Evolutionary conservation across 2,888 invertebrate genomes (phyloP).

Genomic region (Tribolium freemani): DNA sequence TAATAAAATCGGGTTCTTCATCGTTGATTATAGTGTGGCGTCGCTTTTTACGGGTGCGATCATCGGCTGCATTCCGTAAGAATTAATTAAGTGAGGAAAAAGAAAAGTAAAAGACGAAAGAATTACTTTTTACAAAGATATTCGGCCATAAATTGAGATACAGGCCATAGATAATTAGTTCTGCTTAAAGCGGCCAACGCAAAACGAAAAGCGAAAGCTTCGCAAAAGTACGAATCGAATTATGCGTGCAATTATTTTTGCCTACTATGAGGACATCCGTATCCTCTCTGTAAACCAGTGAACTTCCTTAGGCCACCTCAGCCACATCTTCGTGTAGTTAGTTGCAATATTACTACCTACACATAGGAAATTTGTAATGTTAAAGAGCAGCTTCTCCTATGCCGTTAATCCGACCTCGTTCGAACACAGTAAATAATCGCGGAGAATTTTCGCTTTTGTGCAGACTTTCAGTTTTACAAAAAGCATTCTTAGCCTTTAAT

Average conservation of each 20-base stretch:
- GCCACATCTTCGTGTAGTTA: neutral
- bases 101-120: neutral
- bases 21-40: constrained; percentile 44
- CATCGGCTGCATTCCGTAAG: constrained; percentile 45
- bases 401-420: neutral
- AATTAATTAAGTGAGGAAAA: constrained; percentile 48
- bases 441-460: neutral
- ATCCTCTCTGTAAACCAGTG: neutral
- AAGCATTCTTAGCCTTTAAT: neutral
- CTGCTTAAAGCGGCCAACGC: neutral
- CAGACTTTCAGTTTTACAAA: neutral
- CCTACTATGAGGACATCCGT: no score
- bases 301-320: neutral
- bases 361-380: neutral
- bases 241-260: no score
- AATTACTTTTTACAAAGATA: neutral
- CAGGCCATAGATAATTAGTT: neutral
- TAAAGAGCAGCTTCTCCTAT: neutral
- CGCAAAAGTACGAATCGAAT: neutral
- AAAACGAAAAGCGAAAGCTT: neutral
- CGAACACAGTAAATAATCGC: neutral
- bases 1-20: constrained; percentile 46
- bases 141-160: neutral
- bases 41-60: constrained; percentile 31
- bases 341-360: neutral